Percentiles rank a stretch among this genome's conserved stretches.
Evolutionary conservation across 2,113 vertebrate genomes (phyloP).

Genomic region (Salvelinus namaycush): DNA sequence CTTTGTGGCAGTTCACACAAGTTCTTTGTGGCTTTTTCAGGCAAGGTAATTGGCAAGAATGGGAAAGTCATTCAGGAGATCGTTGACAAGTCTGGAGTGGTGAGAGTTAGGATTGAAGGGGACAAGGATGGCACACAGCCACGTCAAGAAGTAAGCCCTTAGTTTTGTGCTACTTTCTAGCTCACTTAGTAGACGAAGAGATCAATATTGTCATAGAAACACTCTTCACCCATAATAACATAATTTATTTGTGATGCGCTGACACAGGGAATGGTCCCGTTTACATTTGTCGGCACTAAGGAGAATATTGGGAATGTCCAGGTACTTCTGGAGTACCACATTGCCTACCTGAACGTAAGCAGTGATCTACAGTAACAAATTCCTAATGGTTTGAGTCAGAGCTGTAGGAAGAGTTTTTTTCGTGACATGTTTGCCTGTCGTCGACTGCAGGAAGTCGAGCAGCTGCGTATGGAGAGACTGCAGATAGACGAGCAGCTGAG

Average conservation of each 20-base stretch:
- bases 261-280: conserved; percentile 95
- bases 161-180: conserved; percentile 15
- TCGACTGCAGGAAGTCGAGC: conserved; percentile 89
- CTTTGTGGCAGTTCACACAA: background rate
- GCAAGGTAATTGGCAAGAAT: conserved; percentile 91
- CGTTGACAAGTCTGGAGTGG: conserved; percentile 90
- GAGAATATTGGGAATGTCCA: conserved; percentile 96
- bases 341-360: conserved; percentile 94
- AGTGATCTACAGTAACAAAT: background rate
- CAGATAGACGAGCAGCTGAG: conserved; percentile 97
- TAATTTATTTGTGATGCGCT: conserved; percentile 39
- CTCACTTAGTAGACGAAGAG: background rate
- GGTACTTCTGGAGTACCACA: conserved; percentile 95
- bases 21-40: conserved; percentile 54
- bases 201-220: background rate
- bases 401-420: background rate
- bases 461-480: conserved; percentile 92
- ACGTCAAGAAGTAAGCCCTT: conserved; percentile 81
- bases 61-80: conserved; percentile 93
- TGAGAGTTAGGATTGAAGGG: conserved; percentile 87
- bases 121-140: conserved; percentile 88
- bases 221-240: conserved; percentile 42
- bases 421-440: conserved; percentile 3
- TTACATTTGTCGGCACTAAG: conserved; percentile 97
- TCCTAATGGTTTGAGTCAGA: background rate